Evolutionary conservation across 2,888 invertebrate species (phyloP).

Genomic region (Odontomyia ornata): DNA sequence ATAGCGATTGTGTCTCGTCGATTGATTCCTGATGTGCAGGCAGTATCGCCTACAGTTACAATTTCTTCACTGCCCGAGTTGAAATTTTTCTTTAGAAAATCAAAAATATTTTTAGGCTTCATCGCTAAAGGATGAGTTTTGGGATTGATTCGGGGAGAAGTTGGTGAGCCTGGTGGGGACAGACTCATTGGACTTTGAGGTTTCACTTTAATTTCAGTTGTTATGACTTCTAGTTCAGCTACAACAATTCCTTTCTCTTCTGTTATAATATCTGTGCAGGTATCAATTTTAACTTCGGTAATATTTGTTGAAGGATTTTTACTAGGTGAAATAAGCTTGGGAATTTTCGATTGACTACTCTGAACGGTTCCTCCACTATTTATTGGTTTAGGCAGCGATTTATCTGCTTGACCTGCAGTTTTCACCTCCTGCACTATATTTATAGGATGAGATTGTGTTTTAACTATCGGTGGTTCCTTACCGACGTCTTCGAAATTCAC

Average conservation of each 20-base stretch:
- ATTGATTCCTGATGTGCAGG: background rate
- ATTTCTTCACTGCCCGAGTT: conserved; percentile 54
- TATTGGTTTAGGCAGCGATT: too few species aligned
- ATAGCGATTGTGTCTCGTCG: conserved; percentile 50
- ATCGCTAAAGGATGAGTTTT: conserved; percentile 47
- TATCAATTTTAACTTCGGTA: background rate
- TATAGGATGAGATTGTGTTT: conserved; percentile 7
- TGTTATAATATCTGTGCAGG: conserved; percentile 1
- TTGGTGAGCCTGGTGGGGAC: conserved; percentile 54
- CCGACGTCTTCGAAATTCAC: conserved; percentile 45
- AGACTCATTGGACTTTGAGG: conserved; percentile 55
- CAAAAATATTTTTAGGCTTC: conserved; percentile 64
- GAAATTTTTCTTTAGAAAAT: conserved; percentile 63
- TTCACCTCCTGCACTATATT: background rate
- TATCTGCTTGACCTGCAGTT: background rate
- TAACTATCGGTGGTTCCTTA: conserved; percentile 18
- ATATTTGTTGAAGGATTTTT: background rate
- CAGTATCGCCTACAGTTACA: background rate
- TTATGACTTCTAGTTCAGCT: conserved; percentile 60
- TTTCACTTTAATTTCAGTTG: conserved; percentile 61
- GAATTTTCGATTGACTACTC: background rate
- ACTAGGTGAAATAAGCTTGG: background rate
- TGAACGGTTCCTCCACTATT: background rate
- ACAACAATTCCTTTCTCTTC: conserved; percentile 52
- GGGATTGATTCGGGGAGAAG: conserved; percentile 48